These are phyloP conservation scores for Corythornis cristatus DNA, from an alignment of 2,113 vertebrate genomes.

Conservation along the genomic window DNA sequence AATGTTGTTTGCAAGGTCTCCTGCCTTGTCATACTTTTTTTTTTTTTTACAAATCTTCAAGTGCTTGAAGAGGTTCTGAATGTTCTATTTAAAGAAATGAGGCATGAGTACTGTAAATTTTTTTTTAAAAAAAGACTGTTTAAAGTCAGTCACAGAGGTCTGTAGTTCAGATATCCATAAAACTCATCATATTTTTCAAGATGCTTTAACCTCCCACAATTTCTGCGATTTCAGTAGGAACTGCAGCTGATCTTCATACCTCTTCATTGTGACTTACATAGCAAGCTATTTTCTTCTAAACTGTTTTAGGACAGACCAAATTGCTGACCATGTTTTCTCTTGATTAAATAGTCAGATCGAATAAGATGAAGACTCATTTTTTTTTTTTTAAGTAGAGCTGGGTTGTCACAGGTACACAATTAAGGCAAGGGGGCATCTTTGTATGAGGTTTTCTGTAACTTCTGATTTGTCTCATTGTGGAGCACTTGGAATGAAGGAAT, in stretches of 20 bases:
- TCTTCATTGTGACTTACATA: not conserved
- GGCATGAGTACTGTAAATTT: not conserved
- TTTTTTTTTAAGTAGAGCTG: not conserved
- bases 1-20: not conserved
- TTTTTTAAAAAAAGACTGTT: not conserved
- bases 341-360: not conserved
- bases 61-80: not conserved
- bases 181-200: not conserved
- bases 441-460: not conserved
- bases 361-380: not conserved
- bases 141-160: not conserved
- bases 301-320: not conserved
- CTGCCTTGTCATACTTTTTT: not conserved
- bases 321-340: not conserved
- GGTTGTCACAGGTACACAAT: not conserved
- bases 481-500: not conserved
- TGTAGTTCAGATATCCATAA: not conserved
- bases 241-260: not conserved
- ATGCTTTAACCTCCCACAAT: not conserved
- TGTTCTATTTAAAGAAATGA: slow-evolving; percentile 21
- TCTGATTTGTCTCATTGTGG: not conserved
- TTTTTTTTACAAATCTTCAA: not conserved
- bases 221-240: not conserved
- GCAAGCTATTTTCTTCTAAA: not conserved
- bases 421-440: fast-evolving